A percentile compares a stretch with the other conserved stretches of the same genome.
Conservation (phyloP, 2,113 vertebrate species). For the Mustela nigripes region DNA sequence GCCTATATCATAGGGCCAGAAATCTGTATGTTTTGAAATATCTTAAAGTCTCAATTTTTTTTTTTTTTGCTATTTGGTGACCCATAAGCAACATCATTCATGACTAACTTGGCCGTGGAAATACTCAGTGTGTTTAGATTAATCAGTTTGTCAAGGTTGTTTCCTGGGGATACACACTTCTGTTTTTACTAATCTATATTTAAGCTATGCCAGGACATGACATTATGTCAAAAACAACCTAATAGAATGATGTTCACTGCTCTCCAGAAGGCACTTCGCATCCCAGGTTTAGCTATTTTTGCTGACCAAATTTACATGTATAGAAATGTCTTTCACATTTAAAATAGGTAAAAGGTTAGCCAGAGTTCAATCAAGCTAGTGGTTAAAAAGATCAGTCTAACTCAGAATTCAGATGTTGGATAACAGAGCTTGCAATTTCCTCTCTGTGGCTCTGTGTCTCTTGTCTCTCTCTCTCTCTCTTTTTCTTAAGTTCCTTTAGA, state of each 20-base stretch:
- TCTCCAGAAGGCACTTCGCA: neutral
- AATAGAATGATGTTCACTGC: neutral
- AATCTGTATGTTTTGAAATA: neutral
- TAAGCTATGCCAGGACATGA: neutral
- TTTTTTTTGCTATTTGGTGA: neutral
- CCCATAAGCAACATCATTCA: neutral
- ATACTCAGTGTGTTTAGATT: neutral
- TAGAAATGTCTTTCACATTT: constrained; percentile 67
- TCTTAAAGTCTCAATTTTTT: neutral
- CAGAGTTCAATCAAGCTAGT: constrained; percentile 59
- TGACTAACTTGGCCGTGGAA: neutral
- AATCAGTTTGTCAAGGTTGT: neutral
- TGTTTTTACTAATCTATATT: neutral
- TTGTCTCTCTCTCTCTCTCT: neutral
- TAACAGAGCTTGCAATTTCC: constrained; percentile 53
- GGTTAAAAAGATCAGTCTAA: constrained; percentile 53
- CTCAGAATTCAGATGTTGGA: constrained; percentile 55
- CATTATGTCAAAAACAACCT: constrained; percentile 1
- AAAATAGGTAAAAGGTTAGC: constrained; percentile 54
- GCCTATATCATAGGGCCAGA: neutral
- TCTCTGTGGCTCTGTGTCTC: neutral
- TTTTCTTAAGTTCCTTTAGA: constrained; percentile 54
- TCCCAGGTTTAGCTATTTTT: neutral
- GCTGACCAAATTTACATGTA: constrained; percentile 52
- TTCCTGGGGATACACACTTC: neutral